Base-by-base conservation (phyloP, 1,140 invertebrate species). In the Trialeurodes vaporariorum region DNA sequence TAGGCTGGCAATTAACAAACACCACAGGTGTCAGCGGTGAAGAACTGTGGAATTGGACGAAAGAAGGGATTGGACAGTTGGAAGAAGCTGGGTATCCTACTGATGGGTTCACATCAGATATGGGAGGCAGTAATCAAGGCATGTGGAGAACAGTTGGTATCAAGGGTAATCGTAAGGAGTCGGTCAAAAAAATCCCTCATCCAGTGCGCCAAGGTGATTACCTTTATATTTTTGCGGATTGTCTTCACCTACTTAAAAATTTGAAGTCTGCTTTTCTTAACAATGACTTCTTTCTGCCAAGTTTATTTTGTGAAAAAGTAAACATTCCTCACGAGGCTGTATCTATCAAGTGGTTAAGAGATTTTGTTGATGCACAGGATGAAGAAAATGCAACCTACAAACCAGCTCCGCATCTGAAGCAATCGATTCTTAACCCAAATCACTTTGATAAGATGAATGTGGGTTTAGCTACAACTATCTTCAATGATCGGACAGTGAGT, bases 361-460 rank as follows among this genome's bases (percentile, higher is more conserved):
- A 22, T 25, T n/a, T 67, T 17, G 62, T 34, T 60, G 22, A 40
- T 22, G 26, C 27, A 49, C 61, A 67, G 63, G 25, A 63, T 25
- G 26, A 63, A 40, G n/a, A n/a, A 49, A 1, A 63, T 0, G 49
- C 62, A 25, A 24, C 21, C 12, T 17, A 49, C 1, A 26, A 61
- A 25, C 25, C 26, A 24, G 40, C 63, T 2, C 34, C 63, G 49
- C 66, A 67, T 11, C 11, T 67, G 11, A 63, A 58, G 12, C 23
- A 24, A 23, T 24, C 5, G 23, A 34, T 40, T 64, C 2, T 64
- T 1, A 22, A 2, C 11, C 63, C 63, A 34, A 1, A 2, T 17
- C 12, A 63, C 64, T 63, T 67, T 40, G 61, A 67, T 2, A 67
- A 67, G 59, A 67, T 67, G 61, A 25, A 63, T 26, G 66, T 67